Evolutionary conservation across 2,888 invertebrate species (phyloP), one percentile per base, ranked within the genome.

Genomic region (Hypena proboscidalis): DNA sequence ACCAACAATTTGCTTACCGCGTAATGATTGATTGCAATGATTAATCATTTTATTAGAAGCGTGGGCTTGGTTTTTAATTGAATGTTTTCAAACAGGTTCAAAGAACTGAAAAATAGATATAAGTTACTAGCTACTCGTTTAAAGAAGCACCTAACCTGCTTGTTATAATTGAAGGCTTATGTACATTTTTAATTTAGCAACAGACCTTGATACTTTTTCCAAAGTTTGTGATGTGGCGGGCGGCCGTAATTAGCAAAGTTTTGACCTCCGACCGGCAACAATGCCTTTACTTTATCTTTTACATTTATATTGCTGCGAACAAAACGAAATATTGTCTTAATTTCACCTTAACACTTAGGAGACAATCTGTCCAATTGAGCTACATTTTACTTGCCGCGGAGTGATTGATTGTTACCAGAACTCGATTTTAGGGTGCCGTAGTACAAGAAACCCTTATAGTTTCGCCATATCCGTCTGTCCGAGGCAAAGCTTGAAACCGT

Each of bases 161-260:
- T n/a, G n/a, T n/a, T n/a, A n/a, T n/a, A n/a, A n/a, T n/a, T n/a
- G n/a, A n/a, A n/a, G n/a, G n/a, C n/a, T n/a, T n/a, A n/a, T n/a
- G n/a, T n/a, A 17, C 8, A 10, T 30, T 19, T 30, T 17, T 5
- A 9, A 29, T 17, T 4, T 13, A 1, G 1, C 17, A 4, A 8
- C 29, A 5, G 4, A 5, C 8, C 1, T 17, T 17, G 13, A 17
- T 8, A 9, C 29, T 29, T 45, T 46, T 45, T 6, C 4, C 6
- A 10, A 34, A 37, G 37, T 53, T 37, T 6, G 8, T 21, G n/a
- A 38, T 45, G 49, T 43, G 59, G 11, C 49, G 59, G 22, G 9
- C 14, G 2, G 4, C 4, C 30, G 19, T 31, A 64, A 61, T 64
- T 60, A 56, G 42, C n/a, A 10, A 59, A 61, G 43, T 64, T 59